Evolutionary conservation across 2,797 vertebrate genomes (phyloP).

Genomic region (Thunnus albacares): DNA sequence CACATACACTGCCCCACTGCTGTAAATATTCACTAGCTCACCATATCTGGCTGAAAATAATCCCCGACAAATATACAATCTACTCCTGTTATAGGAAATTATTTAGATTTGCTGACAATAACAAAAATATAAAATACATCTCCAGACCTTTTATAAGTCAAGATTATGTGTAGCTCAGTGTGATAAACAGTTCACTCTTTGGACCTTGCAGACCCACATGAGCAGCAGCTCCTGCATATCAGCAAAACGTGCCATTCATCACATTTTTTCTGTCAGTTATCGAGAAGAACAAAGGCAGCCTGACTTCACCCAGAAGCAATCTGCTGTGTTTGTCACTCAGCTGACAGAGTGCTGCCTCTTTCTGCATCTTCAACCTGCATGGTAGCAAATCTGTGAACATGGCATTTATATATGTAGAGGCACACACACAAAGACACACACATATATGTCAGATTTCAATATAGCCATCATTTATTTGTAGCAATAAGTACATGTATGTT

Average conservation of each 20-base stretch:
- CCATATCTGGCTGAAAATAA: no score
- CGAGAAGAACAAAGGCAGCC: not conserved
- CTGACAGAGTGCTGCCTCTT: not conserved
- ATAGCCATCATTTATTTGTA: not conserved
- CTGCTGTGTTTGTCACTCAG: not conserved
- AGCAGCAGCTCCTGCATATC: not conserved
- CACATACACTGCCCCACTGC: no score
- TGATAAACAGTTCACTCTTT: not conserved
- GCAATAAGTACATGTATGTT: not conserved
- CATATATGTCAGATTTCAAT: no score
- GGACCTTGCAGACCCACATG: not conserved
- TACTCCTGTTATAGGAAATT: no score
- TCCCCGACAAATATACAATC: no score
- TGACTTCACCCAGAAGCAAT: not conserved
- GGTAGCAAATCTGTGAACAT: not conserved
- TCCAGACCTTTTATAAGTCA: not conserved
- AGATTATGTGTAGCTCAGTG: not conserved
- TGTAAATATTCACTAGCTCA: not conserved
- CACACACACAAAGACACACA: not conserved
- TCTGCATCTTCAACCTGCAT: not conserved
- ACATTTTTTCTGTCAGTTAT: not conserved
- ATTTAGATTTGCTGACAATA: not conserved
- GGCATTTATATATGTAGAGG: not conserved
- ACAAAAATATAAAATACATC: not conserved
- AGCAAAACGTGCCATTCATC: not conserved